Evolutionary conservation across 2,797 vertebrate species (phyloP).

Genomic region (Rhinatrema bivittatum): DNA sequence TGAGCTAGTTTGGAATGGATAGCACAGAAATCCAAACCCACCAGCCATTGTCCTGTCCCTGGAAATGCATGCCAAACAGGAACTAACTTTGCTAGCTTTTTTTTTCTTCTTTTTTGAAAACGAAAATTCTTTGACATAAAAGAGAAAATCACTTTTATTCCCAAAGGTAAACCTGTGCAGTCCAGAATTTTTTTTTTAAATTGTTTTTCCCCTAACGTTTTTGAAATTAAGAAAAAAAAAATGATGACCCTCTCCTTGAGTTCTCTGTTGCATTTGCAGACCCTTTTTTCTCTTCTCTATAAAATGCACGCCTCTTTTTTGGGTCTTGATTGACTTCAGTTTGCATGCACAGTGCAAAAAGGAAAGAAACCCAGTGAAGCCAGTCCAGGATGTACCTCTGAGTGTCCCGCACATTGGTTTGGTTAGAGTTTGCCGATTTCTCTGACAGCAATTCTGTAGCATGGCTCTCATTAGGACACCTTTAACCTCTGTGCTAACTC

Average conservation of each 20-base stretch:
- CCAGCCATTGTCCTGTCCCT: no score
- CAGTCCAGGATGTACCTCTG: no score
- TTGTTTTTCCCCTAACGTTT: constrained; percentile 21
- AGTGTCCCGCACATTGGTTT: no score
- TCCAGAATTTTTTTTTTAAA: constrained; percentile 41
- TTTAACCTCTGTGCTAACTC: constrained; percentile 60
- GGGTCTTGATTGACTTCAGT: constrained; percentile 94
- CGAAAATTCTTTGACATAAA: constrained; percentile 60
- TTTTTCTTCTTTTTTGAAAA: constrained; percentile 64
- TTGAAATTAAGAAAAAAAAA: constrained; percentile 50
- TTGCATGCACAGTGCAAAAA: constrained; percentile 94
- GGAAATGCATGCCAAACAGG: constrained; percentile 91
- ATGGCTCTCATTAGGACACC: constrained; percentile 64
- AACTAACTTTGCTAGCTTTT: constrained; percentile 80
- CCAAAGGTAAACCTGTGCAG: constrained; percentile 60
- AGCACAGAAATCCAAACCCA: constrained; percentile 6
- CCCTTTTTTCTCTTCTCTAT: constrained; percentile 75
- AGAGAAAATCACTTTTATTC: constrained; percentile 64
- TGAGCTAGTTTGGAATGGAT: constrained; percentile 14
- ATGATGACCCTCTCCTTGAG: constrained; percentile 65
- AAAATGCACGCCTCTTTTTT: constrained; percentile 97
- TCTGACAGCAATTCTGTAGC: constrained; percentile 56
- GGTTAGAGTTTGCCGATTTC: constrained; percentile 41
- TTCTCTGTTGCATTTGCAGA: constrained; percentile 90
- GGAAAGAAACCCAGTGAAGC: constrained; percentile 10